phyloP scores from a whole-genome alignment of 2,797 vertebrate species.

The Florisuga fusca region DNA sequence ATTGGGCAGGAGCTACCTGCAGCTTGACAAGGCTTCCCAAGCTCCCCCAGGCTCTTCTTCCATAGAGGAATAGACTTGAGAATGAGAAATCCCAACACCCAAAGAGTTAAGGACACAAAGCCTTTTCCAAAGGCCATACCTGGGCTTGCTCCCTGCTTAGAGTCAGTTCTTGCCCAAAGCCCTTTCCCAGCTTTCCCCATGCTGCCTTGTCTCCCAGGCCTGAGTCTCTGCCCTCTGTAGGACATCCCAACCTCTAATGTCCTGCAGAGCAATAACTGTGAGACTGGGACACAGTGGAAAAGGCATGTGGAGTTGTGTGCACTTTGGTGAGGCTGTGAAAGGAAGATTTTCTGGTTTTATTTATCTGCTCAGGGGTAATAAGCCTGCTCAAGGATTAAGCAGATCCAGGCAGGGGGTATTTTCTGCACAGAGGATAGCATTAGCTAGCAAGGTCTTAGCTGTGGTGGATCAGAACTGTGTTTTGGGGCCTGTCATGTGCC shows the following conservation, averaged over 20 bases:
- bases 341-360: not conserved
- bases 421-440: not conserved
- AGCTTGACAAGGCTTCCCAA: not conserved
- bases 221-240: not conserved
- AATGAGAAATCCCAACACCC: not conserved
- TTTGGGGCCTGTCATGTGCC: not conserved
- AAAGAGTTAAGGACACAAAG: not conserved
- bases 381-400: not conserved
- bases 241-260: not conserved
- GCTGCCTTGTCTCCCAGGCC: not conserved
- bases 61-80: not conserved
- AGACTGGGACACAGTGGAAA: not conserved
- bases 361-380: not conserved
- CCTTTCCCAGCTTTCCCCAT: not conserved
- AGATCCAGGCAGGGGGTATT: not conserved
- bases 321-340: not conserved
- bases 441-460: not conserved
- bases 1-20: not conserved
- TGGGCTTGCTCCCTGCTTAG: not conserved
- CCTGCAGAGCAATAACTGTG: not conserved
- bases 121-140: not conserved
- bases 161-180: not conserved
- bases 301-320: not conserved
- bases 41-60: not conserved
- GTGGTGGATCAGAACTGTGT: not conserved